Base-by-base conservation (phyloP, 2,888 invertebrate species). In the Panopea generosa region DNA sequence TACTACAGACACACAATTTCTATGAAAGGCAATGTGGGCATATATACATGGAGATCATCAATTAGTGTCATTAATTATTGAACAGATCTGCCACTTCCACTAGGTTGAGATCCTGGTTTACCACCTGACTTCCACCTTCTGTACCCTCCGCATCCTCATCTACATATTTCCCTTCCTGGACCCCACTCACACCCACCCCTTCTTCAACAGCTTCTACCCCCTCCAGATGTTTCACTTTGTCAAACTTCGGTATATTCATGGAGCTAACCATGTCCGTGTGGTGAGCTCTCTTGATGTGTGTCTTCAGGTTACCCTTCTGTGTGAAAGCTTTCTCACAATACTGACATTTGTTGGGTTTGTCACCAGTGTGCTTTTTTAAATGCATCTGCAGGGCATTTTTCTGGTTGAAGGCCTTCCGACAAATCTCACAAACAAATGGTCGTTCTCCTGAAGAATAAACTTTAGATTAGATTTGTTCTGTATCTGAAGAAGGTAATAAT, bases 231-330 rank as follows among this genome's bases (percentile, higher is more conserved):
- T 40, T n/a, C 20, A n/a, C 22, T 33, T 29, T 47, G 14, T 38
- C 50, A 38, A 27, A 38, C 57, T 52, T 49, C 4, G 55, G 84
- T 7, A 88, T 69, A 52, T 88, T 89, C 90, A 90, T 90, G 18
- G 89, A 84, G 20, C 77, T 84, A 20, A 90, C 89, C 90, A 90
- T 90, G 62, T 89, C 90, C 11, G 82, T 55, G 69, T 90, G 89
- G 75, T 92, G 92, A 3, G 90, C 90, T n/a, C 92, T 86, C 75
- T 90, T 91, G 56, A 92, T 90, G 82, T 92, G 92, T 3, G 91
- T 91, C 83, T 92, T 92, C 20, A 92, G 86, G 79, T 92, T 92
- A 18, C 92, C 90, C 76, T 91, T 92, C 85, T 92, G 92, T 0
- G 90, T 89, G 83, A 92, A 92, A 7, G 88, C 84, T 33, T 84